phyloP scores from a whole-genome alignment of 2,888 invertebrate genomes.

The Agonopterix subpropinquella region DNA sequence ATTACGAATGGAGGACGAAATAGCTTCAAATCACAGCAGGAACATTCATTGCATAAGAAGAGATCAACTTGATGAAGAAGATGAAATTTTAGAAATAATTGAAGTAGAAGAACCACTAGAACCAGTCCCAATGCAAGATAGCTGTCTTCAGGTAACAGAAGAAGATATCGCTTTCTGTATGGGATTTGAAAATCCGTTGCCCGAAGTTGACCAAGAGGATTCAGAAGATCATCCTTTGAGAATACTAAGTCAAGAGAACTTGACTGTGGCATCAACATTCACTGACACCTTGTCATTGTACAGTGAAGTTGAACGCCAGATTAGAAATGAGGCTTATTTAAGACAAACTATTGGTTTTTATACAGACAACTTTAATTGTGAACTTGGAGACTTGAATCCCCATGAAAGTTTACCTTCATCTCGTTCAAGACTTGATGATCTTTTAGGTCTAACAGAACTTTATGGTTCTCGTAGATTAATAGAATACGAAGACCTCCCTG shows the following conservation, averaged over 20 bases:
- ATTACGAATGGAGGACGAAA: constrained; percentile 76
- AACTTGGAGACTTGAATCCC: constrained; percentile 56
- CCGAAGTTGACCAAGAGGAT: constrained; percentile 83
- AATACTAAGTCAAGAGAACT: constrained; percentile 92
- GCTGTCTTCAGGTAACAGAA: constrained; percentile 92
- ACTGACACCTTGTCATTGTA: constrained; percentile 82
- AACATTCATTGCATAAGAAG: constrained; percentile 71
- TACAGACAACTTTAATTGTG: constrained; percentile 65
- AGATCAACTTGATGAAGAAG: constrained; percentile 70
- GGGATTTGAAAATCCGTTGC: constrained; percentile 83
- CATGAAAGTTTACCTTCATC: constrained; percentile 66
- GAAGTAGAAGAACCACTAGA: constrained; percentile 88
- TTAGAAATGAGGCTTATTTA: constrained; percentile 77
- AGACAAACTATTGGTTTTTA: constrained; percentile 74
- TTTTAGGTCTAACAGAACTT: constrained; percentile 87
- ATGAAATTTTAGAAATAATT: constrained; percentile 86
- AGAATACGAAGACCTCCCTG: constrained; percentile 78
- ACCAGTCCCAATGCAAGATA: constrained; percentile 90
- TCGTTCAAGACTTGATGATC: constrained; percentile 83
- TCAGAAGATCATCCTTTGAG: constrained; percentile 89
- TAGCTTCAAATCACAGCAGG: constrained; percentile 72
- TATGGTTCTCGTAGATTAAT: constrained; percentile 87
- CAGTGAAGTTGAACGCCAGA: constrained; percentile 80
- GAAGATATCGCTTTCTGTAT: constrained; percentile 94
- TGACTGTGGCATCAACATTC: constrained; percentile 93